Evolutionary conservation across 2,888 invertebrate genomes (phyloP), one percentile per base, ranked within the genome.

Genomic region (Celastrina argiolus): DNA sequence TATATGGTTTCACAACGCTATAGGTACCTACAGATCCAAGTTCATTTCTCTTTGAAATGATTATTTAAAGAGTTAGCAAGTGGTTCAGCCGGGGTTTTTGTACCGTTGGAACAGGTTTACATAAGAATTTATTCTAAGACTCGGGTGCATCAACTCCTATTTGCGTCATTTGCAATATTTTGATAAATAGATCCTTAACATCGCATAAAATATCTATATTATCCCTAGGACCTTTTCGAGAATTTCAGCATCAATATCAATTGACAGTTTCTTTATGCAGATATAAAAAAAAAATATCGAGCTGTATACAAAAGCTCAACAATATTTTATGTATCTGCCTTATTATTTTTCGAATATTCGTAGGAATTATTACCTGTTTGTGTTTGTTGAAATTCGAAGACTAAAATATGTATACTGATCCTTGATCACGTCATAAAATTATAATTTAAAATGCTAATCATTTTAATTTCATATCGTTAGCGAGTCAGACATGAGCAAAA

Each of bases 11-110:
- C 22, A 36, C 39, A 36, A 61, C 61, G 22, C 61, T 61, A 34
- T 59, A n/a, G n/a, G n/a, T n/a, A n/a, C n/a, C n/a, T 34, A 61
- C 36, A 39, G 12, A 39, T 36, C 39, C 34, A 39, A 39, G 61
- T 61, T 61, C 61, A 61, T 61, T 61, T 61, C 61, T 61, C 61
- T 61, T 61, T 39, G 59, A 34, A 56, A 59, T 59, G 61, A 22
- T 61, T 61, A 61, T 61, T 61, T 61, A 61, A 61, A 61, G 61
- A 61, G 61, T 61, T 61, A 36, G 39, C 39, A 12, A 61, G 34
- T 34, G 59, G 61, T 39, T 22, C 18, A 14, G 61, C 22, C 22
- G 16, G 12, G 26, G 61, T 61, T 61, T 39, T 61, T 61, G 39
- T 61, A 61, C 61, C 61, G 61, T 61, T 61, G 61, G 22, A 61